phyloP scores from a whole-genome alignment of 2,113 vertebrate species.

The Cepphus grylle region DNA sequence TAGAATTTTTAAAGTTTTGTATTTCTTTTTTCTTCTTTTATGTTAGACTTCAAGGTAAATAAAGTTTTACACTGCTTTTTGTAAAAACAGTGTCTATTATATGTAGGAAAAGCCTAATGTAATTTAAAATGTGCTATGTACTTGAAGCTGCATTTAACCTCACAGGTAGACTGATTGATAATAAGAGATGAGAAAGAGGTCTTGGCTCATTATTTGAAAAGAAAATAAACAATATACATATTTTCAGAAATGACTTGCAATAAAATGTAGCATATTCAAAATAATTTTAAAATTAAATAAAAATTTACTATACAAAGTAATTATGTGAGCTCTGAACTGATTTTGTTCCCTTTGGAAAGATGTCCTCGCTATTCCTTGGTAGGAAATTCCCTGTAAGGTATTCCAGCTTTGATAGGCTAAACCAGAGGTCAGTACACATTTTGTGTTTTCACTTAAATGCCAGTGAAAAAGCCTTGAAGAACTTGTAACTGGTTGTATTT shows the following conservation, averaged over 20 bases:
- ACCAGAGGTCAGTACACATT: neutral
- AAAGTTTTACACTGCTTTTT: neutral
- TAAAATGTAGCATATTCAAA: neutral
- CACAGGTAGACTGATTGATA: constrained; percentile 39
- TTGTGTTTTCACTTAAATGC: neutral
- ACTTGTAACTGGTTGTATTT: neutral
- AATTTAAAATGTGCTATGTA: constrained; percentile 55
- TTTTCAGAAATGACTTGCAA: neutral
- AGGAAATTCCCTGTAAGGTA: neutral
- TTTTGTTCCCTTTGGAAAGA: neutral
- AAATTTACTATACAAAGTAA: neutral
- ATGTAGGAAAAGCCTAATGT: constrained; percentile 50
- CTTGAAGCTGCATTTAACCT: constrained; percentile 65
- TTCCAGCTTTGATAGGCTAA: neutral
- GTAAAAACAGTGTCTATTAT: neutral
- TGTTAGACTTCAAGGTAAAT: neutral
- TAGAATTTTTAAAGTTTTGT: neutral
- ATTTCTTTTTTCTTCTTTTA: neutral
- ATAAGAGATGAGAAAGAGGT: neutral
- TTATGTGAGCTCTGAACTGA: neutral
- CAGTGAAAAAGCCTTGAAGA: neutral
- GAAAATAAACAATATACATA: neutral
- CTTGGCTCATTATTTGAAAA: neutral
- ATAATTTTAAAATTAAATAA: neutral
- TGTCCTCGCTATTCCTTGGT: neutral